Evolutionary conservation across 2,797 vertebrate genomes (phyloP).

Genomic region (Anguilla obscura): DNA sequence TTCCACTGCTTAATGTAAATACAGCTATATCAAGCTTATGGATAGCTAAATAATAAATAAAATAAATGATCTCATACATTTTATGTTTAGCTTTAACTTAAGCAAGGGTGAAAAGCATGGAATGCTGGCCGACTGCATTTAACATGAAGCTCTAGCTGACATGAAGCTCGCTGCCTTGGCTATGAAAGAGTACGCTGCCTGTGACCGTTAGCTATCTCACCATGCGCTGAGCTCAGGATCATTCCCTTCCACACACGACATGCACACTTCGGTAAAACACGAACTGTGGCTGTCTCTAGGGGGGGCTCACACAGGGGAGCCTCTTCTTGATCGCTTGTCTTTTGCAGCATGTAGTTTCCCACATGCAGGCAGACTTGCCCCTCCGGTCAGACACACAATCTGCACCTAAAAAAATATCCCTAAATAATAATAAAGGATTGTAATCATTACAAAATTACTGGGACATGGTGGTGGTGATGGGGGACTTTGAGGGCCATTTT

Average conservation of each 20-base stretch:
- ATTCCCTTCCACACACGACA: slow-evolving; percentile 21
- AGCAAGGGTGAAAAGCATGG: not conserved
- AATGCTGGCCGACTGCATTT: not conserved
- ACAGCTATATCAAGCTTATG: not conserved
- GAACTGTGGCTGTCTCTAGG: slow-evolving; percentile 16
- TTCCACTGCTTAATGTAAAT: not conserved
- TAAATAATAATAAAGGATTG: not conserved
- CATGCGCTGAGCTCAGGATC: slow-evolving; percentile 13
- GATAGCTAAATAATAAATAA: not conserved
- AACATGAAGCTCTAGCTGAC: not conserved
- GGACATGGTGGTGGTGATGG: not conserved
- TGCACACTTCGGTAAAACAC: slow-evolving; percentile 17
- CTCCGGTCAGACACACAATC: slow-evolving; percentile 14
- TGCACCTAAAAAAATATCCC: slow-evolving; percentile 5
- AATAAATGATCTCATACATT: not conserved
- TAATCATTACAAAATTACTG: slow-evolving; percentile 11
- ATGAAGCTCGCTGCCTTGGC: not conserved
- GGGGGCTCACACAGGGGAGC: slow-evolving; percentile 14
- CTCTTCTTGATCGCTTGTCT: slow-evolving; percentile 3
- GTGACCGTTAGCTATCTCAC: slow-evolving; percentile 7
- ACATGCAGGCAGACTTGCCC: slow-evolving; percentile 8
- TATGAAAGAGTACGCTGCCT: not conserved
- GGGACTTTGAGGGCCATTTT: not conserved
- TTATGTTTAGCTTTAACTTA: not conserved
- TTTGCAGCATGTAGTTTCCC: slow-evolving; percentile 14